These are phyloP conservation scores for Neostethus bicornis DNA, from an alignment of 2,797 vertebrate species.

Conservation along the genomic window DNA sequence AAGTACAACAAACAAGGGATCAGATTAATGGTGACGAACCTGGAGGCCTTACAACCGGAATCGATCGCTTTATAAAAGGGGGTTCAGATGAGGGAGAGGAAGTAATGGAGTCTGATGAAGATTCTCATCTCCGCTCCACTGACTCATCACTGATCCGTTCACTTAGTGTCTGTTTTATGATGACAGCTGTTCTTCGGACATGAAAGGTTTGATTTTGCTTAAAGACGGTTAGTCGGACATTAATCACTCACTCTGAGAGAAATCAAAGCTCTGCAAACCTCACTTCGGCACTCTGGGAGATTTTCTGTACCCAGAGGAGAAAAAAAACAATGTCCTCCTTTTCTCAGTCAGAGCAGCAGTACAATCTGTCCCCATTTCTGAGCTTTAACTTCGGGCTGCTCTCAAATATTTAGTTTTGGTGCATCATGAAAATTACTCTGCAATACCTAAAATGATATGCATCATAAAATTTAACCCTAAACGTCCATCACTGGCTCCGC, in stretches of 20 bases:
- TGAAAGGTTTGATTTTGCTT: slow-evolving; percentile 1
- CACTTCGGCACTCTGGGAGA: slow-evolving; percentile 28
- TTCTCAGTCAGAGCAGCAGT: slow-evolving; percentile 44
- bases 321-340: slow-evolving; percentile 59
- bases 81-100: slow-evolving; percentile 9
- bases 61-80: slow-evolving; percentile 14
- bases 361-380: slow-evolving; percentile 60
- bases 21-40: slow-evolving; percentile 42
- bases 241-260: slow-evolving; percentile 17
- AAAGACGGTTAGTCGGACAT: slow-evolving; percentile 26
- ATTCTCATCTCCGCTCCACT: slow-evolving; percentile 48
- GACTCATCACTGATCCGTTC: slow-evolving; percentile 44
- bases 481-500: neutral
- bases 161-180: slow-evolving; percentile 22
- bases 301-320: slow-evolving; percentile 25
- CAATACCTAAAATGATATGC: no score
- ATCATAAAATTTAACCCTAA: no score
- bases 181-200: slow-evolving; percentile 18
- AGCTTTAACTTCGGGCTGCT: slow-evolving; percentile 20
- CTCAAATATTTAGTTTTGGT: slow-evolving; percentile 56
- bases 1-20: slow-evolving; percentile 24
- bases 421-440: slow-evolving; percentile 22
- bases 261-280: slow-evolving; percentile 33
- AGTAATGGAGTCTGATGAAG: slow-evolving; percentile 18
- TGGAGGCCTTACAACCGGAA: slow-evolving; percentile 21